A percentile compares a stretch with the other conserved stretches of the same genome.
Conservation (phyloP, 2,888 invertebrate genomes). For the Tetramorium bicarinatum region DNA sequence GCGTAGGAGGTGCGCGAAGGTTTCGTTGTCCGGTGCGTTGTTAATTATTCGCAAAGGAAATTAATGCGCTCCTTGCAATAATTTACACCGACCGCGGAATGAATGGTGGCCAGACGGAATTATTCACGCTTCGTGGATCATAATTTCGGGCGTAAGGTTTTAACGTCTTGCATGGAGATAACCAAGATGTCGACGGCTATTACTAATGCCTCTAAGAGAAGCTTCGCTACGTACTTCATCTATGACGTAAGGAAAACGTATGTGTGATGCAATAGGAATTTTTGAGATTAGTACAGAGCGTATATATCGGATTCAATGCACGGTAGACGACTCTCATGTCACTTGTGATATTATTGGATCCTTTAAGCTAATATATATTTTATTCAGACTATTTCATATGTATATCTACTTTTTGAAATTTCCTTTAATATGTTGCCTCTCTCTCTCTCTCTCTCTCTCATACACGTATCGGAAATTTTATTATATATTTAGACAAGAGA, state of each 20-base stretch:
- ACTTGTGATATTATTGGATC: slow-evolving; percentile 24
- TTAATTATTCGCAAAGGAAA: slow-evolving; percentile 85
- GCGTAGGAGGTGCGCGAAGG: slow-evolving; percentile 72
- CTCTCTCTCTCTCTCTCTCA: neutral
- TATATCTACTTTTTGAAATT: neutral
- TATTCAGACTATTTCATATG: neutral
- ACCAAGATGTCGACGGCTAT: slow-evolving; percentile 45
- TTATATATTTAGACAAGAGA: slow-evolving; percentile 28
- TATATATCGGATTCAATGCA: neutral
- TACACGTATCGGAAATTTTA: neutral
- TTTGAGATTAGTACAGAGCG: neutral
- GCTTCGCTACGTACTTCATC: neutral
- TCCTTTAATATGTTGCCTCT: slow-evolving; percentile 11
- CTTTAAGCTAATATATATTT: slow-evolving; percentile 7
- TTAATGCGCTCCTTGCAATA: slow-evolving; percentile 82
- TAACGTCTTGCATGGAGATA: slow-evolving; percentile 52
- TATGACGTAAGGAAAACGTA: neutral
- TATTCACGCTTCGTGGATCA: slow-evolving; percentile 80
- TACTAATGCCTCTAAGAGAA: slow-evolving; percentile 30
- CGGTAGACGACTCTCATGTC: neutral
- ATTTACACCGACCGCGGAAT: slow-evolving; percentile 80
- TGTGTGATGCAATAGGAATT: neutral
- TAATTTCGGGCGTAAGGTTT: slow-evolving; percentile 67
- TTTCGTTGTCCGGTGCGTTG: slow-evolving; percentile 81
- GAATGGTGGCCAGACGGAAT: slow-evolving; percentile 81